Base-by-base conservation (phyloP, 1,140 invertebrate species). In the Lucilia sericata region DNA sequence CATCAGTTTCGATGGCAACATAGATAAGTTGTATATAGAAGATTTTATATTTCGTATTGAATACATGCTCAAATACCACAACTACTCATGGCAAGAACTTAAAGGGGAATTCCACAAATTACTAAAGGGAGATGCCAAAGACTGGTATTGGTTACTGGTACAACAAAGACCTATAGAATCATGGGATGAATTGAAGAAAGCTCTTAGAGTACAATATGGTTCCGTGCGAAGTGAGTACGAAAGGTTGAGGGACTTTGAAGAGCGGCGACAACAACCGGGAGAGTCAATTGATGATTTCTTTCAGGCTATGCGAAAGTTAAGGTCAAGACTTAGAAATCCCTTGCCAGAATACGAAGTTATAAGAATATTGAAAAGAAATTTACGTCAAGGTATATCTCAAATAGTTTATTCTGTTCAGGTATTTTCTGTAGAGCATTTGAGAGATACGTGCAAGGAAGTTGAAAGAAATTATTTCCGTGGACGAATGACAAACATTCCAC, bases 61-160 rank as follows among this genome's bases (percentile, higher is more conserved):
- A 74, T 30, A 74, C 12, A 21, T 74, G 25, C 74, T 30, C 7
- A 21, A 30, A 30, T 10, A 21, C 14, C 25, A 74, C 10, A 25
- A 25, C 5, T 74, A 25, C 5, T 13, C 74, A 9, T 74, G 74
- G 74, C 25, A 13, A 25, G 74, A 74, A 17, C 25, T n/a, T n/a
- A n/a, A n/a, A 30, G 12, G 21, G 74, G 74, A 74, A 21, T 74
- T 74, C 74, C 25, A 74, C 2, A 21, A 13, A 13, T 21, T 74
- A 10, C 14, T 74, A 21, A 74, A 74, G 25, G 74, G 74, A 74
- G 74, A 74, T 74, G 74, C 25, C 1, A 74, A 74, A 34, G 74
- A 74, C 21, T 74, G 74, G 74, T 74, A 30, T 14, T 74, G 74
- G 74, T 21, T 74, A 34, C 74, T 74, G 1, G 34, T 74, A 0